Conservation (phyloP, 2,888 invertebrate species). For the Meteorus cinctellus region DNA sequence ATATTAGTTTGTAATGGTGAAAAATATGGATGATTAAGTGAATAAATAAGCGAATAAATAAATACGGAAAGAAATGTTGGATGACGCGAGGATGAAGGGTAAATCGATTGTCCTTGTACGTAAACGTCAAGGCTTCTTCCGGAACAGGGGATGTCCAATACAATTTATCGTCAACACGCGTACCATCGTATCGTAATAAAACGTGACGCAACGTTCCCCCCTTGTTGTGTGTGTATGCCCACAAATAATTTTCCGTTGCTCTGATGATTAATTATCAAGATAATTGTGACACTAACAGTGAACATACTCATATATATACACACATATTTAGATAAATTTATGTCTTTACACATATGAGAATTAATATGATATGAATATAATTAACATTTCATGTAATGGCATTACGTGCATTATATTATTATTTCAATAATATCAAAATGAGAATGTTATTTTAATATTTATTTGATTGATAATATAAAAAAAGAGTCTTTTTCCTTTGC, state of each 20-base stretch:
- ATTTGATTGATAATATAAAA: too few species aligned
- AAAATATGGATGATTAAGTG: not conserved
- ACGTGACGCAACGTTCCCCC: slow-evolving; percentile 27
- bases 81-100: slow-evolving; percentile 43
- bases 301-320: not conserved
- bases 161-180: slow-evolving; percentile 59
- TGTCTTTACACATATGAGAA: not conserved
- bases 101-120: slow-evolving; percentile 65
- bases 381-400: not conserved
- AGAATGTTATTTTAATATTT: too few species aligned
- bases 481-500: too few species aligned
- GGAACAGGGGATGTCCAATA: slow-evolving; percentile 45
- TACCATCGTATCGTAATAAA: slow-evolving; percentile 59
- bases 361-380: slow-evolving; percentile 1
- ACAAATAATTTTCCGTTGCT: slow-evolving; percentile 16
- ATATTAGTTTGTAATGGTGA: not conserved
- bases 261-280: slow-evolving; percentile 13
- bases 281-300: not conserved
- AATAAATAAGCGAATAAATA: slow-evolving; percentile 11
- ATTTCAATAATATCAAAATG: too few species aligned
- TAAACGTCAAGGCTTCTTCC: slow-evolving; percentile 54
- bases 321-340: too few species aligned
- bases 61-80: not conserved
- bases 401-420: not conserved
- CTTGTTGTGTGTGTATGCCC: not conserved